Percentiles rank a stretch among this genome's conserved stretches.
These are phyloP conservation scores for Pogonomyrmex californicus DNA, from an alignment of 1,140 invertebrate genomes.

Conservation along the genomic window DNA sequence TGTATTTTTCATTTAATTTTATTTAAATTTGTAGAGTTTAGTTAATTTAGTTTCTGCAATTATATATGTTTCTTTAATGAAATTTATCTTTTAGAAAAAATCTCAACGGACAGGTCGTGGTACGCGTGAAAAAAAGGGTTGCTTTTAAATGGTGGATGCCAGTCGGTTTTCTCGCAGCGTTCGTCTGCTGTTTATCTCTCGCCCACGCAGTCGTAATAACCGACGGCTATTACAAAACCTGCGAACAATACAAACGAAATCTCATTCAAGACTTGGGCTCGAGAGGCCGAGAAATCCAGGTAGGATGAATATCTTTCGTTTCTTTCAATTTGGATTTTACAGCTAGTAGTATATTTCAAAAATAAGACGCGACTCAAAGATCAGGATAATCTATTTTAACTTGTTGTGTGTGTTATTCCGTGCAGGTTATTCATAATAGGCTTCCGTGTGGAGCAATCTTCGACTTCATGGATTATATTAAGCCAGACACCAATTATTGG, in stretches of 20 bases:
- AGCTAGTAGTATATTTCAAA: neutral
- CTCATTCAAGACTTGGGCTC: slow-evolving; percentile 86
- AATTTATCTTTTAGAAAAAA: slow-evolving; percentile 21
- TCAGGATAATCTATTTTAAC: neutral
- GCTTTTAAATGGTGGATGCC: slow-evolving; percentile 89
- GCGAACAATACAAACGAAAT: slow-evolving; percentile 89
- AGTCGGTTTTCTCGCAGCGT: slow-evolving; percentile 86
- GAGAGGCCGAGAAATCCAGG: slow-evolving; percentile 82
- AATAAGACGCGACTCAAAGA: neutral
- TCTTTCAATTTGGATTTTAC: neutral
- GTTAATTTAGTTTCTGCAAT: too few species aligned
- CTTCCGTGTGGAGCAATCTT: slow-evolving; percentile 90
- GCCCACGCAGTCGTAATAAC: slow-evolving; percentile 89
- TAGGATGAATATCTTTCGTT: slow-evolving; percentile 59
- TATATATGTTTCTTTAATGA: neutral
- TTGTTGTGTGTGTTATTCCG: neutral
- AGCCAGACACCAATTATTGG: slow-evolving; percentile 88
- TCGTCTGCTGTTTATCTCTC: slow-evolving; percentile 89
- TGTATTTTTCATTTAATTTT: too few species aligned
- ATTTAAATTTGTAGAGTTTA: too few species aligned
- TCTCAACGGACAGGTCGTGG: slow-evolving; percentile 82
- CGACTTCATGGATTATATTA: slow-evolving; percentile 92
- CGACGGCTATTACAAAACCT: slow-evolving; percentile 90
- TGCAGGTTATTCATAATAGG: slow-evolving; percentile 89
- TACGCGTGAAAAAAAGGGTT: slow-evolving; percentile 86